Evolutionary conservation across 1,140 invertebrate species (phyloP), one percentile per base, ranked within the genome.

Genomic region (Drosophila asahinai): DNA sequence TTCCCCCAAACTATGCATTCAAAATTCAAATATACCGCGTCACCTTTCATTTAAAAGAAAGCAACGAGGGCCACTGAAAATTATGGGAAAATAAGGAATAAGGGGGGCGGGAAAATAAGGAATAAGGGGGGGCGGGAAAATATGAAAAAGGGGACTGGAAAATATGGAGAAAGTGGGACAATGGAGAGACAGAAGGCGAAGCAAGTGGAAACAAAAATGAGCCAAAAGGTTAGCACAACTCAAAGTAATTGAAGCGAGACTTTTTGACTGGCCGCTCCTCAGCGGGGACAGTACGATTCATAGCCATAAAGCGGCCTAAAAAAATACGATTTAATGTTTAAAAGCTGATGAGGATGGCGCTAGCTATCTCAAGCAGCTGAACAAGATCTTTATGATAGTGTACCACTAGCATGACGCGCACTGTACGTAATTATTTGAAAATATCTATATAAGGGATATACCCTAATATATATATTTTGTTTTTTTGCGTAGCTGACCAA

Each of bases 1-100:
- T 12, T 11, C 22, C 17, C 12, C 22, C 14, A 3, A 38, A 49
- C 30, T 77, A 61, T 68, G 52, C 65, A 77, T 81, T 72, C 60
- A 66, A 82, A 82, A 81, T 82, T 81, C 57, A 81, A 81, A 81
- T 82, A 81, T 58, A 77, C 55, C 73, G 65, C 65, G 61, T 82
- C 80, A 81, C 65, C 80, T 82, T 81, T 77, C 73, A 81, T 82
- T 81, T 81, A 33, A 33, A 73, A 72, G 27, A 73, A 43, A 71
- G 67, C 63, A 48, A 67, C 43, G 19, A 68, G 61, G 65, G 63
- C 58, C 60, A 63, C 63, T 66, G 58, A 45, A 60, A 59, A 73
- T 27, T 60, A 61, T 72, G 52, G 45, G 49, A 15, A 43, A 48
- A 3, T 5, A 9, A 8, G 12, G 27, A 17, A 33, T 15, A 27